These are phyloP conservation scores for Leucania comma DNA, from an alignment of 2,888 invertebrate species.

Conservation along the genomic window DNA sequence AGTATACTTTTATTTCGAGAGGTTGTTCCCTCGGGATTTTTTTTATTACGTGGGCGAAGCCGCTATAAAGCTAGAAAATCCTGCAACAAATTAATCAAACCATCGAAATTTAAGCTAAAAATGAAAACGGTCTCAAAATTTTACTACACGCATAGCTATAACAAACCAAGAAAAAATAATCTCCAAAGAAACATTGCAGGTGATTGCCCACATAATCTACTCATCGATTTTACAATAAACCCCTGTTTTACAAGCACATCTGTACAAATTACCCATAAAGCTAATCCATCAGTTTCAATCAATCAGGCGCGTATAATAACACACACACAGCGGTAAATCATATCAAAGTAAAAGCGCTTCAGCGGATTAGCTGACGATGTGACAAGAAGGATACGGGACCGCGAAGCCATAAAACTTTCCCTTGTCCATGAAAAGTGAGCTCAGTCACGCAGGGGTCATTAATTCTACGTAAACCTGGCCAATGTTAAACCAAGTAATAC, in stretches of 20 bases:
- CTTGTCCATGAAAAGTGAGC: constrained; percentile 82
- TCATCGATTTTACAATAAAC: constrained; percentile 54
- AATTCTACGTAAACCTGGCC: constrained; percentile 74
- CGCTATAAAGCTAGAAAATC: background rate
- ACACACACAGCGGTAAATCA: constrained; percentile 49
- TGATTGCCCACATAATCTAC: constrained; percentile 54
- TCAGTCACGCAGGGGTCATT: constrained; percentile 86
- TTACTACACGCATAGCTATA: background rate
- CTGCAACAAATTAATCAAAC: background rate
- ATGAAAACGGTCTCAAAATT: constrained; percentile 1
- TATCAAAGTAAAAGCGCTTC: constrained; percentile 66
- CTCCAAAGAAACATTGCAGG: constrained; percentile 25
- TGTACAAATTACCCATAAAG: constrained; percentile 54
- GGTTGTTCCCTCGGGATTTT: too few relatives aligned
- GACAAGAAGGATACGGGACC: constrained; percentile 72
- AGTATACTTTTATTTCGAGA: background rate
- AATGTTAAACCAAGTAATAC: constrained; percentile 61
- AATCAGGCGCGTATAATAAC: constrained; percentile 52
- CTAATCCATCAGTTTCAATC: constrained; percentile 72
- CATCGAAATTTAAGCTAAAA: constrained; percentile 3
- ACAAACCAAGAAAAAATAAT: background rate
- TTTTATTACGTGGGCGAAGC: too few relatives aligned
- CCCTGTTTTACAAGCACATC: constrained; percentile 47
- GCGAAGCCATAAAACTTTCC: constrained; percentile 85
- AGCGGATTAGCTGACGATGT: constrained; percentile 74